A percentile compares a stretch with the other conserved stretches of the same genome.
Evolutionary conservation across 2,888 invertebrate genomes (phyloP).

Genomic region (Thymelicus acteon): DNA sequence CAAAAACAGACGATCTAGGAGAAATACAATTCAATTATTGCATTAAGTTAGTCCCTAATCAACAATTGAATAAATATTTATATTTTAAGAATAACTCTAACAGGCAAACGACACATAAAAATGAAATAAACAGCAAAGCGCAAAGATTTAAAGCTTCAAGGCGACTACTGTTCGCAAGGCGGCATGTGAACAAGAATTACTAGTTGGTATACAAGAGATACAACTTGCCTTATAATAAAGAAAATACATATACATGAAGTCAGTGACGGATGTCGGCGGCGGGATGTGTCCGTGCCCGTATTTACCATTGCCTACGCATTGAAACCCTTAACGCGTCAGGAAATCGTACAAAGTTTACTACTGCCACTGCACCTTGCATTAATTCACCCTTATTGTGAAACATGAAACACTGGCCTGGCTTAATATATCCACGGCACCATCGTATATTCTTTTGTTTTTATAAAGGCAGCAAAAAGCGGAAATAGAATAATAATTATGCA

Average conservation of each 20-base stretch:
- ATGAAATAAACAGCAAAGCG: slow-evolving; percentile 18
- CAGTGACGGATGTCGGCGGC: slow-evolving; percentile 46
- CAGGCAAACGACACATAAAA: no score
- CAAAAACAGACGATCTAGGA: no score
- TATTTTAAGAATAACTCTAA: no score
- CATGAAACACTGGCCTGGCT: slow-evolving; percentile 13
- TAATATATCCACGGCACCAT: no score
- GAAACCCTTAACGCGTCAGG: slow-evolving; percentile 34
- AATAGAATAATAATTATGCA: no score
- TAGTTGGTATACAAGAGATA: slow-evolving; percentile 50
- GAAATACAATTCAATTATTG: no score
- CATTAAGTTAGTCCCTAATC: no score
- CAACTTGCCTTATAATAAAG: slow-evolving; percentile 49
- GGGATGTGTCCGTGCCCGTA: slow-evolving; percentile 41
- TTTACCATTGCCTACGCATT: slow-evolving; percentile 32
- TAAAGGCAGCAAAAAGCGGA: no score
- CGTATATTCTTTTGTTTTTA: no score
- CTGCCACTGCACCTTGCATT: slow-evolving; percentile 27
- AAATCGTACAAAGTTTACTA: slow-evolving; percentile 31
- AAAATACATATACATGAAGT: slow-evolving; percentile 37
- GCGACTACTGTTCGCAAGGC: slow-evolving; percentile 45
- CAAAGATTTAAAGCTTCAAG: slow-evolving; percentile 31
- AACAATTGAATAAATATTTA: no score
- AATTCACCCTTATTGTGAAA: slow-evolving; percentile 23
- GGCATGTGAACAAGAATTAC: slow-evolving; percentile 59